Base-by-base conservation (phyloP, 1,140 invertebrate genomes). In the Neotoxoptera formosana region DNA sequence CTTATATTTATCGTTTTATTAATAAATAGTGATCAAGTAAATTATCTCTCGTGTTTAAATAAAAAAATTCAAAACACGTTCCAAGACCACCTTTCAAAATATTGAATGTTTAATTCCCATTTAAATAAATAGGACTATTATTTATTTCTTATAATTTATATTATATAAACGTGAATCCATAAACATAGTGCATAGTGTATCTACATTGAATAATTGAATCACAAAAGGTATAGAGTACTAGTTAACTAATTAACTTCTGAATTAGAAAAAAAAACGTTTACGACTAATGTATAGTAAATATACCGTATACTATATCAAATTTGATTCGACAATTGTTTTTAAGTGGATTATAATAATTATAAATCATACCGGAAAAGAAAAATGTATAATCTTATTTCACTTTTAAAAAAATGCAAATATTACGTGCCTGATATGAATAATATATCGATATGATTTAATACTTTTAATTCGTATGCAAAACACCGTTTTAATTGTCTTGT, bases 1-100 rank as follows among this genome's bases (percentile, higher is more conserved):
- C 34, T 53, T 48, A 48, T 48, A 48, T 88, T 88, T 88, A 88
- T 88, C 86, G 87, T 89, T 89, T 21, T 53, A 89, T 53, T 56
- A 56, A 34, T 56, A 53, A 14, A 89, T 41, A 6, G 34, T 30
- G 21, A 56, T 89, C 23, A 21, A 4, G 23, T 41, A 56, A 89
- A 56, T 56, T 56, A 56, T 89, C 11, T 89, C 20, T 53, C 21
- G 51, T 89, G 23, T 36, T 89, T 89, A 89, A 89, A 51, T 87
- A 51, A 48, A 20, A 48, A 56, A 56, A 11, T 56, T 25, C 6
- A 25, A 89, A 56, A 89, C 48, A 89, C 88, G 48, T 23, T 45
- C 21, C n/a, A 53, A 89, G 47, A 48, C 14, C 45, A 48, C 17
- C 30, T 83, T n/a, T 14, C 53, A 36, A 89, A 53, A 53, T 51